Base-by-base conservation (phyloP, 1,140 invertebrate species). In the Hesperophylax magnus region DNA sequence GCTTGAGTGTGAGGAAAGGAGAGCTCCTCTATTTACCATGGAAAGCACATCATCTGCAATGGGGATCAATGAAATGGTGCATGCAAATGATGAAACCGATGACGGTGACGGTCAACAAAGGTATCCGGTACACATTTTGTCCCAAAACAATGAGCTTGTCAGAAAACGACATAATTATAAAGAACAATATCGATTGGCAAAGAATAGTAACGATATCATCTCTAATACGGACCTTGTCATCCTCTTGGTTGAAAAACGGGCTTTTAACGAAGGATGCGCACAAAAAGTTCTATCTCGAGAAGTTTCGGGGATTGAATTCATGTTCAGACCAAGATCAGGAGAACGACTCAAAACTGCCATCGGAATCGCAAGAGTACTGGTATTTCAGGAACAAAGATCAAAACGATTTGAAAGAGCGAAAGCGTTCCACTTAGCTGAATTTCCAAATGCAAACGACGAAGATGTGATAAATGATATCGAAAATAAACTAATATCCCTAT, bases 221-320 rank as follows among this genome's bases (percentile, higher is more conserved):
- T 17, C 1, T 24, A 54, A 54, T 74, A 0, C 4, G n/a, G 3
- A 27, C 8, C 18, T 56, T 31, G 27, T 74, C 47, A 27, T 56
- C 9, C 71, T 54, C 1, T 9, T 74, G 52, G 20, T 74, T 54
- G 54, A 54, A 74, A 74, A 74, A 17, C 20, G 71, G 20, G 54
- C 71, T 74, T 74, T 74, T 54, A 74, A 74, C 52, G 71, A 74
- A 20, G 71, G 17, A 18, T 58, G 17, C 17, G 71, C 71, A 58
- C 47, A 74, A 7, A 74, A 27, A 56, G 24, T 74, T 58, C 20
- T 74, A 74, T 74, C 11, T 20, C 22, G 3, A 74, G 0, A 18
- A 74, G 39, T 15, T 74, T 9, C 5, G 17, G 69, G 39, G 47
- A 53, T 54, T 15, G 8, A 14, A 6, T 72, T 27, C 65, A 7